Percentiles rank a stretch among this genome's conserved stretches.
Conservation (phyloP, 1,140 invertebrate species). For the Saccostrea glomerata region DNA sequence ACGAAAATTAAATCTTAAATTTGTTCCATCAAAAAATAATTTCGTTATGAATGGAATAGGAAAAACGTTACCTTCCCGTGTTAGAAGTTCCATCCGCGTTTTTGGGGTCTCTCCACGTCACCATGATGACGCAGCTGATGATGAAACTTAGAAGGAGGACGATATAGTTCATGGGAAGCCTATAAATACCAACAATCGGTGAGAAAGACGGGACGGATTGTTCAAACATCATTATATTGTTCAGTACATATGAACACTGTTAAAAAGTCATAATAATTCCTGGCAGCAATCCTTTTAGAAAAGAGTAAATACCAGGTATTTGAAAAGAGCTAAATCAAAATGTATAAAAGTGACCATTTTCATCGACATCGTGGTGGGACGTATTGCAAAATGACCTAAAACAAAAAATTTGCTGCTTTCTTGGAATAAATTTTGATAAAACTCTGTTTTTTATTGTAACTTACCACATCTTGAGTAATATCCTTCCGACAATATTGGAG, state of each 20-base stretch:
- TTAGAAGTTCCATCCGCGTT: conserved; percentile 24
- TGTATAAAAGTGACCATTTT: too few relatives aligned
- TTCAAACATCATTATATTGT: too few relatives aligned
- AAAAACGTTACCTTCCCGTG: not conserved
- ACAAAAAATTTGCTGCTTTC: too few relatives aligned
- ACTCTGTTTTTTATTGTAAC: not conserved
- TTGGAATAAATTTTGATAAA: too few relatives aligned
- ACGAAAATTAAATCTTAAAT: not conserved
- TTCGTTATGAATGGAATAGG: not conserved
- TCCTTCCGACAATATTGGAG: conserved; percentile 62
- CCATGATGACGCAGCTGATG: conserved; percentile 65
- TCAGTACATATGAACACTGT: too few relatives aligned
- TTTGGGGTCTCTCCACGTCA: conserved; percentile 61
- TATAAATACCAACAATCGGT: conserved; percentile 46
- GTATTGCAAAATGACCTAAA: too few relatives aligned
- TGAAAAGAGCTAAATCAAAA: too few relatives aligned
- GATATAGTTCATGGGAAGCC: conserved; percentile 65
- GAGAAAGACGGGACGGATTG: not conserved
- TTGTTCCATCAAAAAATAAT: not conserved
- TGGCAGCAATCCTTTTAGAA: too few relatives aligned
- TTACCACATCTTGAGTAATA: conserved; percentile 71
- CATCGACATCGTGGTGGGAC: too few relatives aligned
- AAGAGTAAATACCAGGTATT: too few relatives aligned
- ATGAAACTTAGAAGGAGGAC: conserved; percentile 66
- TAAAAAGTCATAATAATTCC: too few relatives aligned